These are phyloP conservation scores for Vespertilio murinus DNA, from an alignment of 2,797 vertebrate genomes.

Conservation along the genomic window DNA sequence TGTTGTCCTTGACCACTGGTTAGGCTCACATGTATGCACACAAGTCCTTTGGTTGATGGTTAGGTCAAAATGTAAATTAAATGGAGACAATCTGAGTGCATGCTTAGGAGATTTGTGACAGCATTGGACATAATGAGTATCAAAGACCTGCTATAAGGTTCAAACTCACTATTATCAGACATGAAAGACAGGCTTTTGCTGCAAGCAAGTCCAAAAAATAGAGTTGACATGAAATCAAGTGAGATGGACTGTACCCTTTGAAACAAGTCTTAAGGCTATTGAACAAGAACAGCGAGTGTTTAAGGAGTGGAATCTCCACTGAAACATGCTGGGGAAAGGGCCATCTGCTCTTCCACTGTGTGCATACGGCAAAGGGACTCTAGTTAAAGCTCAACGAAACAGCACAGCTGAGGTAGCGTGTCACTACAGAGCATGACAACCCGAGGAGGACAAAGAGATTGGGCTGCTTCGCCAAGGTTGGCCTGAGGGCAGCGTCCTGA, in stretches of 20 bases:
- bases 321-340: not conserved
- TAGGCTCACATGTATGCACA: too few species aligned
- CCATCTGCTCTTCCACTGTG: constrained; percentile 53
- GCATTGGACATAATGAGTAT: not conserved
- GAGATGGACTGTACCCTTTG: not conserved
- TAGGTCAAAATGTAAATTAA: not conserved
- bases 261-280: not conserved
- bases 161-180: not conserved
- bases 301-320: constrained; percentile 45
- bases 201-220: constrained; percentile 5
- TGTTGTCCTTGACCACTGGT: too few species aligned
- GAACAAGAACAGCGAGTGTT: not conserved
- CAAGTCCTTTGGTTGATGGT: too few species aligned
- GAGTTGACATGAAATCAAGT: not conserved
- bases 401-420: not conserved
- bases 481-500: not conserved
- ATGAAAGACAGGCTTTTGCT: not conserved
- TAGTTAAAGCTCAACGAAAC: constrained; percentile 19
- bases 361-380: constrained; percentile 54
- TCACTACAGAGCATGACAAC: not conserved
- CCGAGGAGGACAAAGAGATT: not conserved
- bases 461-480: not conserved
- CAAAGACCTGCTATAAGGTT: not conserved
- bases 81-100: not conserved
- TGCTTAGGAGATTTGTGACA: not conserved